Conservation (phyloP, 35 echinoderm and acorn worm genomes). For the Diadema setosum region DNA sequence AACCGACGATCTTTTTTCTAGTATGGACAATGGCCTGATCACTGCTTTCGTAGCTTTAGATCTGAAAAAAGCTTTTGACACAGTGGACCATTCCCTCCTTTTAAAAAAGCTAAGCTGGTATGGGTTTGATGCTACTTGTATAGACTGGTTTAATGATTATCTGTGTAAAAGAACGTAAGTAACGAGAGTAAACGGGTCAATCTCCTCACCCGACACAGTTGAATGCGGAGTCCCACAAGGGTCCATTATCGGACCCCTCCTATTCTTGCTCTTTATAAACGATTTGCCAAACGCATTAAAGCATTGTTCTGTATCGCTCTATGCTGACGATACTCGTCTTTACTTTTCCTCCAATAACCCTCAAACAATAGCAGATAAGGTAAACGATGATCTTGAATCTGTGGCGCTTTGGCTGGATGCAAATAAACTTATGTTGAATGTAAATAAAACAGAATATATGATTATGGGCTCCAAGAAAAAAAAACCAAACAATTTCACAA, state of each 20-base stretch:
- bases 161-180: neutral
- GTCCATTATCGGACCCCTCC: neutral
- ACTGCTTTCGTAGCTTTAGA: neutral
- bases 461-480: neutral
- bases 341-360: neutral
- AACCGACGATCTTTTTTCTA: neutral
- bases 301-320: neutral
- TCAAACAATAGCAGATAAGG: neutral
- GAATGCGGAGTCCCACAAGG: neutral
- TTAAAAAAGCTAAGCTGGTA: neutral
- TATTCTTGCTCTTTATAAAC: neutral
- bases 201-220: neutral
- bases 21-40: neutral
- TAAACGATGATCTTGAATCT: neutral
- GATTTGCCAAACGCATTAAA: neutral
- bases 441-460: too few species aligned
- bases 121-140: neutral
- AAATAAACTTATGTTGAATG: too few species aligned
- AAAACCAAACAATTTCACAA: neutral
- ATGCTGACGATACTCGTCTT: neutral
- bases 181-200: neutral
- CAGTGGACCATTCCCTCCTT: neutral
- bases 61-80: neutral
- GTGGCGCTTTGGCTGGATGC: neutral
- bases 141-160: neutral